A percentile compares a stretch with the other conserved stretches of the same genome.
Conservation (phyloP, 2,888 invertebrate species). For the Ormyrus pomaceus region DNA sequence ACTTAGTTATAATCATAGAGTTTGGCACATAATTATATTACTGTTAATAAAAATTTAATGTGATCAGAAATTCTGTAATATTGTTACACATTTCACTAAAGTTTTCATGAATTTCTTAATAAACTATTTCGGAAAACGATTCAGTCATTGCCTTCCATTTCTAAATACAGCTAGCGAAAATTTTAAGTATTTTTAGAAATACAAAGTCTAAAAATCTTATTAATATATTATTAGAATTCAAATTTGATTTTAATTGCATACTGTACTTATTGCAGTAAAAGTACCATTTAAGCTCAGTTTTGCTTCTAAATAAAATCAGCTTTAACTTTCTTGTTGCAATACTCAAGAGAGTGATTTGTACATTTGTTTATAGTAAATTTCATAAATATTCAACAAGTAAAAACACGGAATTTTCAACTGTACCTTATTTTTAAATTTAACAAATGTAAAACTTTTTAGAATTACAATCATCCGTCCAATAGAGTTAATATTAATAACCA, state of each 20-base stretch:
- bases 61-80: slow-evolving; percentile 19
- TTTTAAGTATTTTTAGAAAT: slow-evolving; percentile 28
- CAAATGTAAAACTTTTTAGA: slow-evolving; percentile 43
- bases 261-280: slow-evolving; percentile 3
- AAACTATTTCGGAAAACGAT: slow-evolving; percentile 40
- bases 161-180: slow-evolving; percentile 17
- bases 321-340: slow-evolving; percentile 29
- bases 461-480: slow-evolving; percentile 47
- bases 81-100: slow-evolving; percentile 10
- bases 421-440: slow-evolving; percentile 30
- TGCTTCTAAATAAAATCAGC: slow-evolving; percentile 29
- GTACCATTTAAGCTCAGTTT: slow-evolving; percentile 5
- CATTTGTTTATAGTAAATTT: slow-evolving; percentile 27
- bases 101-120: slow-evolving; percentile 38
- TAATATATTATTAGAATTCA: not conserved
- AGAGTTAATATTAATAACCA: slow-evolving; percentile 28
- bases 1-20: slow-evolving; percentile 12
- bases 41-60: slow-evolving; percentile 22
- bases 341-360: slow-evolving; percentile 50
- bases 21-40: slow-evolving; percentile 29
- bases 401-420: slow-evolving; percentile 35
- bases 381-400: slow-evolving; percentile 44
- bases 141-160: slow-evolving; percentile 38
- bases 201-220: slow-evolving; percentile 11
- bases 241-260: slow-evolving; percentile 14